Base-by-base conservation (phyloP, 2,113 vertebrate genomes). In the Coracopsis vasa region DNA sequence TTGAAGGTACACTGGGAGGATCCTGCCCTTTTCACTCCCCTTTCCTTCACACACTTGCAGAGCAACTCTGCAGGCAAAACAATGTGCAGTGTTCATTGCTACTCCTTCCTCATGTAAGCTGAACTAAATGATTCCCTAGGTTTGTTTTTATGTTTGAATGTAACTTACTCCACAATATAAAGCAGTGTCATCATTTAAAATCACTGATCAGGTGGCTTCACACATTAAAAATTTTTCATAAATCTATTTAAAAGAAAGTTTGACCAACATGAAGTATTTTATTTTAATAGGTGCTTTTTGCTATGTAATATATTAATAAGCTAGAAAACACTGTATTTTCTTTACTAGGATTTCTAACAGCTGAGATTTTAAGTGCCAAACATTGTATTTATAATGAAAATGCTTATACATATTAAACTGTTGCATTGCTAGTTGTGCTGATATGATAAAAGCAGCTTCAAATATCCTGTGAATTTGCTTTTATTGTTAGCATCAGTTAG, bases 11-110 rank as follows among this genome's bases (percentile, higher is more conserved):
- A 7, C 3, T 0, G 16, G 65, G 31, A 73, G 13, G 1, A 44
- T 51, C 48, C 73, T 66, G 65, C 33, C 31, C 69, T 16, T 70
- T 23, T 6, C 69, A 31, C 5, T 13, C 15, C 16, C 44, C 19
- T 24, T 12, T 16, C 53, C 39, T 28, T 65, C 28, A 11, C 29
- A 19, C 0, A 2, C 47, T 27, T 27, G 35, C 15, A 69, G 31
- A 66, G 25, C 25, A 65, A 0, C 53, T 65, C 90, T 8, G 31
- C 1, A 33, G 25, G 65, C 4, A 18, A 61, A 71, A 14, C 10
- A 1, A 2, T 0, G 3, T 25, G 28, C 21, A 27, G 0, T 0
- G 16, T 15, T 11, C 18, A 5, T 4, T 42, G 25, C 62, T 47
- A 2, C 44, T 82, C 45, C 50, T 44, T 21, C 56, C 53, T 21